Evolutionary conservation across 2,113 vertebrate genomes (phyloP).

Genomic region (Grammomys surdaster): DNA sequence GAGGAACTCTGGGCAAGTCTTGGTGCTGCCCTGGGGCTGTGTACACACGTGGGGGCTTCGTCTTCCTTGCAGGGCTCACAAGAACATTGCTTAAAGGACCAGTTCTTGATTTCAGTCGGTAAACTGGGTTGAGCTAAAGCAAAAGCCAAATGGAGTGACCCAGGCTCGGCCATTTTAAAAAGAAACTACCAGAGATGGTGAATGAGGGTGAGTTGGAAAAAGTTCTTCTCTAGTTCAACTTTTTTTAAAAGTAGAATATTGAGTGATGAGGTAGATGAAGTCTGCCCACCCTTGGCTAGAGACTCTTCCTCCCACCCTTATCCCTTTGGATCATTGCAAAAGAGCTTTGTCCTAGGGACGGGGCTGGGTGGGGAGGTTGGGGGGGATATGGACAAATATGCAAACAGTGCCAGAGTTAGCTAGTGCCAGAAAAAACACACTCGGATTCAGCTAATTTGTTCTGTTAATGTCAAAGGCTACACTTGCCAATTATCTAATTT

Average conservation of each 20-base stretch:
- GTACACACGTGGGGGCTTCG: fast-evolving
- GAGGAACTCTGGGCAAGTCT: neutral
- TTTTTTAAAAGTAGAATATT: neutral
- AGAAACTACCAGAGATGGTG: neutral
- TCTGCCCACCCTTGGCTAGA: constrained; percentile 39
- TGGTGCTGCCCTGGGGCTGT: neutral
- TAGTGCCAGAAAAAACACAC: constrained; percentile 78
- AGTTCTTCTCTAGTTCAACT: neutral
- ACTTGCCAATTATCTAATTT: constrained; percentile 74
- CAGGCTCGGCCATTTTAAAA: constrained; percentile 19
- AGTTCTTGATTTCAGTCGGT: neutral
- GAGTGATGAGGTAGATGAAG: constrained; percentile 53
- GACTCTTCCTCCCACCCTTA: constrained; percentile 31
- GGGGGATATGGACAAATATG: constrained; percentile 63
- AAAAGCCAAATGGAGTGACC: constrained; percentile 1
- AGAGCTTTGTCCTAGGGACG: constrained; percentile 55
- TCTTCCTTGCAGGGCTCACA: neutral
- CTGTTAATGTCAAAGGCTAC: constrained; percentile 74
- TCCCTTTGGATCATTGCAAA: constrained; percentile 58
- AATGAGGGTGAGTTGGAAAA: constrained; percentile 19
- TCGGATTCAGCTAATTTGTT: constrained; percentile 76
- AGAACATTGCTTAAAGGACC: neutral
- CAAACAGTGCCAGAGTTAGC: neutral
- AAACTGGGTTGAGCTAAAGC: neutral
- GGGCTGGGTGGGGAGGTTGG: neutral